A percentile compares a stretch with the other conserved stretches of the same genome.
Evolutionary conservation across 2,888 invertebrate species (phyloP).

Genomic region (Chaetoderma sp.): DNA sequence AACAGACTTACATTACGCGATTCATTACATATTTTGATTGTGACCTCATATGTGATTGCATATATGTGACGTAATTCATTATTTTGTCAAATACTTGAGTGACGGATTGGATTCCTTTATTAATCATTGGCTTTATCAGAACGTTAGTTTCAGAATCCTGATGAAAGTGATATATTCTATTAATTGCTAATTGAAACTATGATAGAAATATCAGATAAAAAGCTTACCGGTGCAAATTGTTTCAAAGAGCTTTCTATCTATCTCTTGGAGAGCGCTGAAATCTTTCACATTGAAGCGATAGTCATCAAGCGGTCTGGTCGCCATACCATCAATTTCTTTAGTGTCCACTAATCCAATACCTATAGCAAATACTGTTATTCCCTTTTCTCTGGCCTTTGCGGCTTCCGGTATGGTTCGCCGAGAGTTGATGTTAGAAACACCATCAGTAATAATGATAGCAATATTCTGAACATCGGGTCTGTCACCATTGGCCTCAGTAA

Average conservation of each 20-base stretch:
- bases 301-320: conserved; percentile 41
- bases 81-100: no score
- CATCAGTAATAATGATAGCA: conserved; percentile 46
- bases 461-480: conserved; percentile 38
- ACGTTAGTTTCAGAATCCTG: no score
- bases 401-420: conserved; percentile 41
- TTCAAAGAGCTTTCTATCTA: conserved; percentile 45
- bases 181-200: conserved; percentile 37
- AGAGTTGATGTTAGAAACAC: conserved; percentile 48
- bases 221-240: conserved; percentile 35
- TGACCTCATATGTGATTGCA: no score
- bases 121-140: no score
- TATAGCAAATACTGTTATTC: conserved; percentile 49
- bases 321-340: conserved; percentile 53
- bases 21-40: no score
- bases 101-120: no score
- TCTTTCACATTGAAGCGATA: conserved; percentile 42
- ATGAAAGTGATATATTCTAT: no score
- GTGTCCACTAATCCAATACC: conserved; percentile 50
- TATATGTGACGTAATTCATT: no score
- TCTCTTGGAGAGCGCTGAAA: conserved; percentile 39
- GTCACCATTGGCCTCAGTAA: conserved; percentile 43
- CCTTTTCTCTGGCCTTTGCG: conserved; percentile 23
- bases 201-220: no score
- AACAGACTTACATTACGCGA: no score